Evolutionary conservation across 2,113 vertebrate genomes (phyloP), one percentile per base, ranked within the genome.

Genomic region (Scopus umbretta): DNA sequence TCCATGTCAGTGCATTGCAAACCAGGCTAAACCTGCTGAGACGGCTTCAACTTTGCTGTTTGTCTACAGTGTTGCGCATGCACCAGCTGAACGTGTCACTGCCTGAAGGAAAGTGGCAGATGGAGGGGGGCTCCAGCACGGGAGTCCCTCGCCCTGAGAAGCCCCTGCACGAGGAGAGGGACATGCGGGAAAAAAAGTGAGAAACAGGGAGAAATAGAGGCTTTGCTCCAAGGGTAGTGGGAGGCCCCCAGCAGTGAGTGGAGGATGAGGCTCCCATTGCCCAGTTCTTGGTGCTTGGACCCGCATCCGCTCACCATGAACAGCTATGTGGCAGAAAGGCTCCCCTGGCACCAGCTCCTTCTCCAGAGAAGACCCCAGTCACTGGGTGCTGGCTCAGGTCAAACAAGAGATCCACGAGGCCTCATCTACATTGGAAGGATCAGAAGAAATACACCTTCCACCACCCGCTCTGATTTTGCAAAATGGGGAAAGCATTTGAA

Each of bases 251-350:
- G 18, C 40, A 62, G 53, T 0, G 14, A 72, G 36, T 1, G 0
- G 30, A 71, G 18, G 26, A 50, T 20, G 17, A 30, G 8, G n/a
- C 9, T 70, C 47, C 47, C 20, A 17, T 38, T 17, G 50, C 26
- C 21, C 42, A 26, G 52, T 14, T 80, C 34, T 67, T n/a, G 34
- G 15, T 58, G 74, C 38, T 53, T n/a, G 16, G 72, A 62, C 34
- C 29, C 2, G 1, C 20, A 10, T 27, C 29, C 1, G 3, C 40
- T n/a, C 1, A 0, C 38, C 61, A 19, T 18, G 13, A 53, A 25
- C 29, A 40, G 20, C 15, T 16, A 9, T 1, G 1, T 23, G 18
- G n/a, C 72, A 83, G 30, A 53, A 65, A 71, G 0, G 1, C 23
- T 45, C 17, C 45, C 38, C 58, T 53, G 43, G 7, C 58, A 13